Base-by-base conservation (phyloP, 1,140 invertebrate genomes). In the Daktulosphaira vitifoliae region DNA sequence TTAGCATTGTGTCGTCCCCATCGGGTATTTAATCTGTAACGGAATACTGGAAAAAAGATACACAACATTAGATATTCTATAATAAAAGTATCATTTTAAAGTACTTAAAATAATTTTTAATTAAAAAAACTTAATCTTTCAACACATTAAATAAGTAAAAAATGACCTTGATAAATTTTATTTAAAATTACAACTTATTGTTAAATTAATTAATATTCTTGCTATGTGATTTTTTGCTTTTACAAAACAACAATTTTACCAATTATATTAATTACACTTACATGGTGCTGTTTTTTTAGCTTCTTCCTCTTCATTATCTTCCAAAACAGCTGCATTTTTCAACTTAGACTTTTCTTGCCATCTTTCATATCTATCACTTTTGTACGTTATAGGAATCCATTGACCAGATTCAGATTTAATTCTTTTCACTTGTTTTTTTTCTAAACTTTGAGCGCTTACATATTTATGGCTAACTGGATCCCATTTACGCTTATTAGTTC, bases 331-430 rank as follows among this genome's bases (percentile, higher is more conserved):
- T 49, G 81, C 79, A 67, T 83, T 81, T 9, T 52, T 39, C 26
- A 84, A 74, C 76, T 92, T 91, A 39, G 82, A 87, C 69, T 86
- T 88, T 66, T 90, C 82, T 70, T 88, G 85, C 94, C 94, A 98
- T 38, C 85, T 80, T 50, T 83, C 81, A 74, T 97, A 98, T 67
- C 87, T 79, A 68, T 93, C 86, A 51, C 88, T 88, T 76, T 96
- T 96, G 74, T 92, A 98, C 0, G 89, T 88, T 1, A 94, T 92
- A 2, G 92, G 84, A 70, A 99, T 94, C 84, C 90, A 91, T 1
- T 82, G 84, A 9, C 96, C 96, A 62, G 90, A 93, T 77, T 99
- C 96, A 3, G 95, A 97, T 68, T 85, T 86, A 68, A 98, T 96
- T 77, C 91, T 93, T 50, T 84, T 86, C 18, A 78, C 75, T 67